A percentile compares a stretch with the other conserved stretches of the same genome.
Conservation (phyloP, 2,113 vertebrate species). For the Peromyscus polionotus region DNA sequence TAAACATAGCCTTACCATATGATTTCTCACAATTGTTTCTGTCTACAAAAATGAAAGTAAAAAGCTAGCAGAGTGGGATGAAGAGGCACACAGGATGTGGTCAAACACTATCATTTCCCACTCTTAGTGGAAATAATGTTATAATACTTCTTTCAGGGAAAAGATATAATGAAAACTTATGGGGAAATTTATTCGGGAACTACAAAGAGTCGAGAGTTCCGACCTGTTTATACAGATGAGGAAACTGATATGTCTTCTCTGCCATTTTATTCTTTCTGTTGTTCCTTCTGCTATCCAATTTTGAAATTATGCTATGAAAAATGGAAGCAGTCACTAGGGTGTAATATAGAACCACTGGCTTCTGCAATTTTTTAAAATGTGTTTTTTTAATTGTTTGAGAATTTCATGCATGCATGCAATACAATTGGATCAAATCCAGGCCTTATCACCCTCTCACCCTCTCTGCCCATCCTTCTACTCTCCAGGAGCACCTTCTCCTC, state of each 20-base stretch:
- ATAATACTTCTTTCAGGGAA: constrained; percentile 68
- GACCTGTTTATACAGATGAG: constrained; percentile 52
- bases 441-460: background rate
- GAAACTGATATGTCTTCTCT: constrained; percentile 29
- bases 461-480: background rate
- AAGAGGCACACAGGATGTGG: background rate
- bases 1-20: background rate
- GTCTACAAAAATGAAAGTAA: background rate
- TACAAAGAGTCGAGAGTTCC: constrained; percentile 51
- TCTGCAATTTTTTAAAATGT: background rate
- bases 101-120: constrained; percentile 71
- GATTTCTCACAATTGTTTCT: background rate
- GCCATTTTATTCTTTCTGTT: constrained; percentile 38
- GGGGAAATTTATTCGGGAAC: constrained; percentile 61
- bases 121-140: constrained; percentile 59
- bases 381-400: background rate
- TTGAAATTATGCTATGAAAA: constrained; percentile 36
- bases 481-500: background rate
- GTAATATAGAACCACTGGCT: too few species aligned
- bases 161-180: constrained; percentile 25
- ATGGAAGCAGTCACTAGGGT: background rate
- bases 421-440: background rate
- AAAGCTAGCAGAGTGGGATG: background rate
- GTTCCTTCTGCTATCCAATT: constrained; percentile 8
- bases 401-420: background rate